These are phyloP conservation scores for Lysandra bellargus DNA, from an alignment of 2,888 invertebrate genomes.

Conservation along the genomic window DNA sequence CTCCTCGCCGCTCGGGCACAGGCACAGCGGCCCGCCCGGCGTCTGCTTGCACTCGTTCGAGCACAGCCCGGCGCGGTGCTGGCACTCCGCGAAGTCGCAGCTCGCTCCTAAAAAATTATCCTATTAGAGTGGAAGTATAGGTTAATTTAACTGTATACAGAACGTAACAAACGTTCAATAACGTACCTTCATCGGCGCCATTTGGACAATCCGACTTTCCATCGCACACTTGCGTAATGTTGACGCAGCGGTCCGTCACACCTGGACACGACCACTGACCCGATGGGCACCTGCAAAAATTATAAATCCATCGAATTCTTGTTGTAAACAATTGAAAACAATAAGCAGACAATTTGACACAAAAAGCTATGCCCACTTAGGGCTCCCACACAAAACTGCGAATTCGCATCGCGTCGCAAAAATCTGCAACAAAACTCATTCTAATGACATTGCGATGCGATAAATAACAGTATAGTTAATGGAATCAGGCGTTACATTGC, in stretches of 20 bases:
- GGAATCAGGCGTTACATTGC: too few species aligned
- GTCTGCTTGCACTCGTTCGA: constrained; percentile 93
- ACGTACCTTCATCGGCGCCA: constrained; percentile 92
- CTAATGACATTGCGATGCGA: too few species aligned
- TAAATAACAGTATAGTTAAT: too few species aligned
- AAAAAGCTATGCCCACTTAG: too few species aligned
- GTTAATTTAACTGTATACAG: too few species aligned
- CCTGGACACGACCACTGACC: constrained; percentile 94
- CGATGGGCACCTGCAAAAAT: constrained; percentile 81
- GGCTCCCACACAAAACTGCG: too few species aligned
- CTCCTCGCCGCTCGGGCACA: constrained; percentile 93
- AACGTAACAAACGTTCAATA: not conserved
- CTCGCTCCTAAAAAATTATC: constrained; percentile 74
- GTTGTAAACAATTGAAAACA: too few species aligned
- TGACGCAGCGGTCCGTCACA: constrained; percentile 89
- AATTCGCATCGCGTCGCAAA: too few species aligned
- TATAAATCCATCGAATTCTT: too few species aligned
- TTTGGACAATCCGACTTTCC: constrained; percentile 94
- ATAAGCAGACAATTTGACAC: too few species aligned
- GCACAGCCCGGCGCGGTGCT: constrained; percentile 87
- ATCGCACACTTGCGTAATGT: constrained; percentile 94
- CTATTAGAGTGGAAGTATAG: too few species aligned
- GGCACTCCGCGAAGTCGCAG: constrained; percentile 91
- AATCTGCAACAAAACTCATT: too few species aligned
- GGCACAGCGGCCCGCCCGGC: constrained; percentile 92